Evolutionary conservation across 2,797 vertebrate genomes (phyloP).

Genomic region (Morelia viridis): DNA sequence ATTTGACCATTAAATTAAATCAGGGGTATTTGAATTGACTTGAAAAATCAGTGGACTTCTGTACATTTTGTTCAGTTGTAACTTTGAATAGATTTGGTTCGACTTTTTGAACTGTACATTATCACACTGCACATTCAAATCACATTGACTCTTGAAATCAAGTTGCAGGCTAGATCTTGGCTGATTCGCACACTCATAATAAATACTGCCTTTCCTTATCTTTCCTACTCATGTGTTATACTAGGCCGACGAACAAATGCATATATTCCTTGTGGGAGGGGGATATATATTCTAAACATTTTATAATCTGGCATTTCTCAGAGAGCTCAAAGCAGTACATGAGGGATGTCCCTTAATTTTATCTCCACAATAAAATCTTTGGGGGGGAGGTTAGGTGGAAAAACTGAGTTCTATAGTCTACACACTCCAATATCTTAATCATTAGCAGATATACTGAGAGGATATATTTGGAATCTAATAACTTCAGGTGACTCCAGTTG

Average conservation of each 20-base stretch:
- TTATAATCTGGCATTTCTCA: neutral
- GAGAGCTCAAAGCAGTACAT: neutral
- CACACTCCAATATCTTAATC: neutral
- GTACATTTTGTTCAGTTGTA: neutral
- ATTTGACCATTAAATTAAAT: neutral
- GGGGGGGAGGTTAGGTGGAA: neutral
- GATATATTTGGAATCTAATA: conserved; percentile 5
- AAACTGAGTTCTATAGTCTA: neutral
- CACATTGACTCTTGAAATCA: neutral
- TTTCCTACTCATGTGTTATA: neutral
- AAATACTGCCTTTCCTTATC: neutral
- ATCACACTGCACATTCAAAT: neutral
- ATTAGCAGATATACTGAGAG: neutral
- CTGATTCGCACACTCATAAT: neutral
- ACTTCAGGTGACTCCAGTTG: neutral
- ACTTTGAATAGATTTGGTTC: neutral
- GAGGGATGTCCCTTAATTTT: neutral
- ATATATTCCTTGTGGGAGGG: neutral
- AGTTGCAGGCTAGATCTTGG: neutral
- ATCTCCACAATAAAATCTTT: neutral
- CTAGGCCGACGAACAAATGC: neutral
- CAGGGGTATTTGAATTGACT: neutral
- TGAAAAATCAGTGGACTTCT: neutral
- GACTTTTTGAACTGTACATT: neutral
- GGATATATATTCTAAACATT: neutral